Evolutionary conservation across 2,797 vertebrate species (phyloP).

Genomic region (Siniperca scherzeri): DNA sequence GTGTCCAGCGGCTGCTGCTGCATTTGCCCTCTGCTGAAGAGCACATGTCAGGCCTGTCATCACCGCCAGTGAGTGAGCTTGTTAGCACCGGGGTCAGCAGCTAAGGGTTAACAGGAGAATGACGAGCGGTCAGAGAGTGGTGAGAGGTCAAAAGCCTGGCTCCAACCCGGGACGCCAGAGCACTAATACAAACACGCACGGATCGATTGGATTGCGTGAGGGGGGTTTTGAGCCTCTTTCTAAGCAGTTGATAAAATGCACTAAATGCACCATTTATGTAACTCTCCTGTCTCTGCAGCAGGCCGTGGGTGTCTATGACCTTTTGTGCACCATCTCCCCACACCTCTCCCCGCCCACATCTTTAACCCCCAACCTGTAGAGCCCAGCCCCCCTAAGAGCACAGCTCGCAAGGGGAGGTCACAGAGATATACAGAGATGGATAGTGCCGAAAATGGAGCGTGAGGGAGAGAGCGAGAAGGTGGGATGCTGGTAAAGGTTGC

Average conservation of each 20-base stretch:
- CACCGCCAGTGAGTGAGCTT: constrained; percentile 42
- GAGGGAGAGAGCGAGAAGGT: constrained; percentile 34
- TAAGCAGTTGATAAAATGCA: constrained; percentile 12
- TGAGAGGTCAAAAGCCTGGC: constrained; percentile 50
- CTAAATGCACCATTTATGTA: constrained; percentile 19
- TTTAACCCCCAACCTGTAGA: constrained; percentile 62
- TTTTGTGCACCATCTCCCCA: constrained; percentile 44
- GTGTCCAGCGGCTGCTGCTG: background rate
- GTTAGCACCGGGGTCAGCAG: constrained; percentile 59
- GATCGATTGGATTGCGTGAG: background rate
- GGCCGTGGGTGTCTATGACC: constrained; percentile 51
- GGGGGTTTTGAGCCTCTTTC: too few species aligned
- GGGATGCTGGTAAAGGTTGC: constrained; percentile 71
- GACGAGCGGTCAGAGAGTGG: constrained; percentile 23
- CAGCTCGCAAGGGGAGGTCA: constrained; percentile 28
- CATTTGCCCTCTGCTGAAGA: constrained; percentile 56
- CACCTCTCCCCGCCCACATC: constrained; percentile 45
- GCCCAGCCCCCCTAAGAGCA: constrained; percentile 17
- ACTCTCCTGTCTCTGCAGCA: constrained; percentile 4
- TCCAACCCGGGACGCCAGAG: background rate
- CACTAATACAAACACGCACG: constrained; percentile 39
- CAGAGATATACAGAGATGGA: constrained; percentile 15
- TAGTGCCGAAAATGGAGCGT: background rate
- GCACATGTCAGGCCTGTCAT: constrained; percentile 44
- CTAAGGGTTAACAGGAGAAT: constrained; percentile 50